Conservation (phyloP, 1,140 invertebrate genomes). For the Drosophila melanogaster region Release_6_plus_ISO1_MT NT_033777.3:30721501-30722000, state of each 20-base stretch:
- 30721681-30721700: constrained; percentile 43
- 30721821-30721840: constrained; percentile 61
- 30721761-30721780: constrained; percentile 39
- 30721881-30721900: constrained; percentile 33
- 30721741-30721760: constrained; percentile 62
- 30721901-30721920: constrained; percentile 83
- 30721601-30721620: not conserved
- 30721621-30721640: constrained; percentile 16
- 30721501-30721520: constrained; percentile 32
- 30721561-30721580: constrained; percentile 10
- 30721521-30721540: constrained; percentile 49
- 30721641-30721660: constrained; percentile 48
- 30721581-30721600: constrained; percentile 11
- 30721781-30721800: not conserved
- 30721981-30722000: constrained; percentile 21
- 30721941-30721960: constrained; percentile 84
- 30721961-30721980: constrained; percentile 49
- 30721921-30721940: constrained; percentile 84
- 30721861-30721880: constrained; percentile 27
- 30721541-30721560: constrained; percentile 70
- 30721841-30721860: constrained; percentile 47
- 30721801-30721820: constrained; percentile 18
- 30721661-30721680: constrained; percentile 54
- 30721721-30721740: constrained; percentile 76
- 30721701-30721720: constrained; percentile 24